Percentiles rank a stretch among this genome's conserved stretches.
Conservation (phyloP, 2,113 vertebrate species). For the Ariopsis seemanni region DNA sequence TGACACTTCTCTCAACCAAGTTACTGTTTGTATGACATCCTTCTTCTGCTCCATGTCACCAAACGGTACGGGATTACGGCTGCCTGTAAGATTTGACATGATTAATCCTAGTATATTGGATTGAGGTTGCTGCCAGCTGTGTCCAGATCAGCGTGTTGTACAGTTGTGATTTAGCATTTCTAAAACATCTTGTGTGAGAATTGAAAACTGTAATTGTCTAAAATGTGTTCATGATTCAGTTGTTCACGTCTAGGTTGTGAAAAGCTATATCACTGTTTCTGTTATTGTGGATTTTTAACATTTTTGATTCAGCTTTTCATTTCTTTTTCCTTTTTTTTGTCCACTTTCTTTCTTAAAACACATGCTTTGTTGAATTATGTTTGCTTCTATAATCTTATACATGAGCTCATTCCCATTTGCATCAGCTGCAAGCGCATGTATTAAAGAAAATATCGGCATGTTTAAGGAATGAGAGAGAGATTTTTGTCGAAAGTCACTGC, state of each 20-base stretch:
- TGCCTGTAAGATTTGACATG: no score
- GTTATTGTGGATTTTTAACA: not conserved
- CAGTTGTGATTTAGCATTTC: not conserved
- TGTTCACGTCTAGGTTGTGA: not conserved
- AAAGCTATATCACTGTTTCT: not conserved
- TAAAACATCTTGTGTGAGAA: not conserved
- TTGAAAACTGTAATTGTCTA: not conserved
- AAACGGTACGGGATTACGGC: not conserved
- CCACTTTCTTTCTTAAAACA: not conserved
- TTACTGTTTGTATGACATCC: not conserved
- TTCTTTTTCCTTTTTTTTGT: not conserved
- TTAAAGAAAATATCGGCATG: not conserved
- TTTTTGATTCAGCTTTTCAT: not conserved
- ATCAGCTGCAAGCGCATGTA: conserved; percentile 57
- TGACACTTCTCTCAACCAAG: not conserved
- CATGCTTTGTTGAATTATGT: not conserved
- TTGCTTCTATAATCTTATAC: conserved; percentile 44
- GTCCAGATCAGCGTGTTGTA: not conserved
- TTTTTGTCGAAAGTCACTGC: conserved; percentile 65
- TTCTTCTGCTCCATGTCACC: not conserved
- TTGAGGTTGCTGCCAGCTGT: not conserved
- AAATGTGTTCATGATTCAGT: not conserved
- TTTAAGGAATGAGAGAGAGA: conserved; percentile 33
- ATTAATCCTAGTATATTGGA: not conserved
- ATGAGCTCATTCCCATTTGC: conserved; percentile 36